Percentiles rank a stretch among this genome's conserved stretches.
These are phyloP conservation scores for Metopia argyrocephala DNA, from an alignment of 2,888 invertebrate genomes.

Conservation along the genomic window DNA sequence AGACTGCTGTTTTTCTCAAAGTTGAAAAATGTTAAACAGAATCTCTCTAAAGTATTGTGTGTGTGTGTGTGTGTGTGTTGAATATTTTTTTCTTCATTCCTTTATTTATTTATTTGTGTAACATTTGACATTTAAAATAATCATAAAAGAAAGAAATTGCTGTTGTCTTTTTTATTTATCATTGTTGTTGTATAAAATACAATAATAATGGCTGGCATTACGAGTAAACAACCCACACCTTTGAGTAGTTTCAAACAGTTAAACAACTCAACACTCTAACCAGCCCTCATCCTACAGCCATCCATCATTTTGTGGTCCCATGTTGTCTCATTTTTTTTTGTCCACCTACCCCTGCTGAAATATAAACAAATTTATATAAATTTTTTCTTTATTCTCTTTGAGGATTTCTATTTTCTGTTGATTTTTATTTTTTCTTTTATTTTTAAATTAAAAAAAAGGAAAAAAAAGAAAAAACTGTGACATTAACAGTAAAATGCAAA, in stretches of 20 bases:
- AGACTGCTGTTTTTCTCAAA: background rate
- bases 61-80: background rate
- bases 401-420: background rate
- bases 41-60: background rate
- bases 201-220: background rate
- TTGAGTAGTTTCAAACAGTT: background rate
- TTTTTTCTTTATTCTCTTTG: background rate
- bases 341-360: background rate
- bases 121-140: background rate
- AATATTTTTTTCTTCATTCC: too few relatives aligned
- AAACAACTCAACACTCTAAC: background rate
- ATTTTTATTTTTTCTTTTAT: background rate
- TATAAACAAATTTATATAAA: background rate
- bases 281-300: background rate
- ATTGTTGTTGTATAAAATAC: background rate
- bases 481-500: conserved; percentile 22
- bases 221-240: background rate
- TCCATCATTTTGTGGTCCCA: background rate
- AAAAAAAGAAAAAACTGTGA: conserved; percentile 13
- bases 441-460: background rate
- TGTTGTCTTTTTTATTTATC: too few relatives aligned
- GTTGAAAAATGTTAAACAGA: background rate
- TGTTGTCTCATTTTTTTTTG: too few relatives aligned
- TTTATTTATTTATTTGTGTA: background rate
- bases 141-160: too few relatives aligned